phyloP scores from a whole-genome alignment of 30 jellyfish, hydroid and myxozoan genomes.

The Turritopsis dohrnii region DNA sequence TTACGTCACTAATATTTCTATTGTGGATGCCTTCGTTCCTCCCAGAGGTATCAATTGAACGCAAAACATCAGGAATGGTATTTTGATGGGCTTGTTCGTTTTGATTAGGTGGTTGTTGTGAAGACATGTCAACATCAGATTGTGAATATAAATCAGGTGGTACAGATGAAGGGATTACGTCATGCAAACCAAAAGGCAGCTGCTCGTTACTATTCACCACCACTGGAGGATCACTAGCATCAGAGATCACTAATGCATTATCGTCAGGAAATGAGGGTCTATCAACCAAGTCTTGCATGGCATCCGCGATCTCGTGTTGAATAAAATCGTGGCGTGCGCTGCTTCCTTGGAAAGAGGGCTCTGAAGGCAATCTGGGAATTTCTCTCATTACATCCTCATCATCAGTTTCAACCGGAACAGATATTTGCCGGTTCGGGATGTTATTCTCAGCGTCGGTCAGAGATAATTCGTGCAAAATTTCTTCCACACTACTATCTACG shows the following conservation, averaged over 20 bases:
- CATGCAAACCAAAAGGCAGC: too few relatives aligned
- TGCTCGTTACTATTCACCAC: neutral
- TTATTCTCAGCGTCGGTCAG: neutral
- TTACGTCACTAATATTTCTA: neutral
- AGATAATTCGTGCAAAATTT: conserved; percentile 9
- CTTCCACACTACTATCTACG: conserved; percentile 1
- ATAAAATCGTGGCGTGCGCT: neutral
- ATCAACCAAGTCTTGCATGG: neutral
- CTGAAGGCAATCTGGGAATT: neutral
- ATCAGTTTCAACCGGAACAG: conserved; percentile 5
- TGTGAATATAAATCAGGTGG: neutral
- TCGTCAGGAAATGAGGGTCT: neutral
- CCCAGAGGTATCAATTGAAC: neutral
- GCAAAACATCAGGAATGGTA: neutral
- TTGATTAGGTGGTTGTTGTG: neutral
- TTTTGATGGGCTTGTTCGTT: neutral
- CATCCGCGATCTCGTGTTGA: neutral
- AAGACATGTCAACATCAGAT: neutral
- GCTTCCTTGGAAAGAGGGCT: conserved; percentile 1
- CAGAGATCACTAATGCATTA: neutral
- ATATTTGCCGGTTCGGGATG: neutral
- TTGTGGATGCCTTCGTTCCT: neutral
- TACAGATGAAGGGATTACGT: neutral
- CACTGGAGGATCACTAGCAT: neutral
- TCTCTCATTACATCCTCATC: neutral